phyloP scores from a whole-genome alignment of 30 jellyfish, hydroid and myxozoan species.

The Aurelia aurita region DNA sequence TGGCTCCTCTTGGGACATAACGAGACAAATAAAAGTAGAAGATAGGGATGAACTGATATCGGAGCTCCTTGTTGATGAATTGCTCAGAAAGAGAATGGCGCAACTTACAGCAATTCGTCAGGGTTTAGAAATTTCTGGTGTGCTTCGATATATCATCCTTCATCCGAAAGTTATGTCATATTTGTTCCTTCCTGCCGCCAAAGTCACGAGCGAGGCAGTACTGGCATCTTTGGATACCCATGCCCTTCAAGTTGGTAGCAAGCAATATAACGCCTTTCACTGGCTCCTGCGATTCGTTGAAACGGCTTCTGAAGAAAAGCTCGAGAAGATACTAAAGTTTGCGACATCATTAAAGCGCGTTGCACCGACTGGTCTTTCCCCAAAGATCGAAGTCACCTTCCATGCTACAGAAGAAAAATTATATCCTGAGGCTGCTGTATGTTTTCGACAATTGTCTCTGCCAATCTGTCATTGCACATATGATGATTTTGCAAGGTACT shows the following conservation, averaged over 20 bases:
- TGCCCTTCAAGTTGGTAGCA: neutral
- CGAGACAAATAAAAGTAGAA: too few relatives aligned
- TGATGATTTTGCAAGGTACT: neutral
- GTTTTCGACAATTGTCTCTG: conserved; percentile 14
- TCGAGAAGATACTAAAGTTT: conserved; percentile 9
- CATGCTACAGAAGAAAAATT: conserved; percentile 6
- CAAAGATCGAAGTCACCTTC: conserved; percentile 10
- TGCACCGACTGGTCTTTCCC: neutral
- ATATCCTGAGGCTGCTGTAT: conserved; percentile 26
- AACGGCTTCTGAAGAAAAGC: neutral
- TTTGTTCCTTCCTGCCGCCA: conserved; percentile 3
- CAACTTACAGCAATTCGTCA: conserved; percentile 23
- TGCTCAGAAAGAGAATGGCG: too few relatives aligned
- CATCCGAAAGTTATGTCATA: conserved; percentile 4
- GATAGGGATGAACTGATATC: too few relatives aligned
- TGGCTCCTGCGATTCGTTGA: conserved; percentile 12
- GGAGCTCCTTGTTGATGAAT: too few relatives aligned
- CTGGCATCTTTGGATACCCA: conserved; percentile 5
- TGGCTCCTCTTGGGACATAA: too few relatives aligned
- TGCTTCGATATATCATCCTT: conserved; percentile 8
- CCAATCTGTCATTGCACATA: conserved; percentile 11
- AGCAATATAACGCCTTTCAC: neutral
- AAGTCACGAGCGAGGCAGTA: neutral
- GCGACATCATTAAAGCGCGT: conserved; percentile 2
- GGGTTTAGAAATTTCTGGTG: conserved; percentile 21